Evolutionary conservation across 30 jellyfish, hydroid and myxozoan species (phyloP).

Genomic region (Aurelia aurita complex sp. Pacific): DNA sequence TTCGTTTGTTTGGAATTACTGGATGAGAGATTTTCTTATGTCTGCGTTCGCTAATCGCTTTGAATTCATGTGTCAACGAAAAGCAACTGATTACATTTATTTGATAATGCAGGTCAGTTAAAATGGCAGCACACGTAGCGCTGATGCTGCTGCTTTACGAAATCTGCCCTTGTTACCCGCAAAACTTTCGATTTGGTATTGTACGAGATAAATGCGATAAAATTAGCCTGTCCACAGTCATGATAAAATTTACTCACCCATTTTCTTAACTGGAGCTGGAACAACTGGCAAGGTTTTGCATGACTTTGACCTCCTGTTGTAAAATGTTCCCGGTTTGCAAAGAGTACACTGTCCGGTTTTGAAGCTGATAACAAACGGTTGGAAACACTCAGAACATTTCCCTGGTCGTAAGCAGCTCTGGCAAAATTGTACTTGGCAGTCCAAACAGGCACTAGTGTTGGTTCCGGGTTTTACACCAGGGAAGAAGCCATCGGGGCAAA

Average conservation of each 20-base stretch:
- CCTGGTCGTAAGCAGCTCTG: slow-evolving; percentile 40
- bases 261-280: background rate
- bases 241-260: background rate
- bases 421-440: slow-evolving; percentile 46
- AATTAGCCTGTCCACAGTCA: background rate
- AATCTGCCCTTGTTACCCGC: too few relatives aligned
- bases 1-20: too few relatives aligned
- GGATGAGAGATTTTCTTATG: too few relatives aligned
- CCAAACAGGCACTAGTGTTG: slow-evolving; percentile 41
- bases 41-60: too few relatives aligned
- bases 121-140: too few relatives aligned
- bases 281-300: slow-evolving; percentile 7
- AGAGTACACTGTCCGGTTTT: slow-evolving; percentile 33
- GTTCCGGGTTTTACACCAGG: slow-evolving; percentile 70
- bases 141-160: too few relatives aligned
- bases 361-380: slow-evolving; percentile 59
- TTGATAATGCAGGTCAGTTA: too few relatives aligned
- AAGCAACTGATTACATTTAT: too few relatives aligned
- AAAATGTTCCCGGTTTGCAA: slow-evolving; percentile 41
- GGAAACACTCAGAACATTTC: slow-evolving; percentile 56
- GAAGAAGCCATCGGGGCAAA: slow-evolving; percentile 63
- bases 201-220: background rate
- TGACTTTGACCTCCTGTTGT: slow-evolving; percentile 26
- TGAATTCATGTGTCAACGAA: too few relatives aligned
- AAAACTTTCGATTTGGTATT: background rate